These are phyloP conservation scores for Melangyna quadrimaculata DNA, from an alignment of 2,888 invertebrate species.

Conservation along the genomic window DNA sequence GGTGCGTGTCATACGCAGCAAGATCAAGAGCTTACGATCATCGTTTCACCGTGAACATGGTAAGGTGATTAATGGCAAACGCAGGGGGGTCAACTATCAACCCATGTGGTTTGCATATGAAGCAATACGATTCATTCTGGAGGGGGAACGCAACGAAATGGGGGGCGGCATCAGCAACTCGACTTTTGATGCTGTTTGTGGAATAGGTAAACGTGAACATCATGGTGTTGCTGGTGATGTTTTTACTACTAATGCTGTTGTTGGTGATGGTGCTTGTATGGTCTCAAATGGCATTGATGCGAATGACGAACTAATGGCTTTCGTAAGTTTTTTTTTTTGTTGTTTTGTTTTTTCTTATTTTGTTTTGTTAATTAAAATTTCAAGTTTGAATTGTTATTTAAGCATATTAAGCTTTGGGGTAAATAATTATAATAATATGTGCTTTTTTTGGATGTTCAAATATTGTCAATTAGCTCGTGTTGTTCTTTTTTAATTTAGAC, in stretches of 20 bases:
- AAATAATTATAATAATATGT: conserved; percentile 2
- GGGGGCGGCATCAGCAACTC: conserved; percentile 33
- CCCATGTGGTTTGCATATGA: conserved; percentile 81
- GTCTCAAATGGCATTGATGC: conserved; percentile 70
- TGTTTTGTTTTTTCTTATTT: neutral
- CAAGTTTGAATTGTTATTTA: conserved; percentile 41
- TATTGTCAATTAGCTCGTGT: neutral
- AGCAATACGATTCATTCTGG: conserved; percentile 79
- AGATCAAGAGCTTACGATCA: conserved; percentile 79
- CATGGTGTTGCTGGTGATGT: conserved; percentile 65
- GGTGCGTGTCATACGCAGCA: conserved; percentile 79
- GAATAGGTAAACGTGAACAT: conserved; percentile 57
- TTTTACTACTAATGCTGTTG: conserved; percentile 74
- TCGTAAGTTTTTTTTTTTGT: conserved; percentile 49
- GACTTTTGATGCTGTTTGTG: conserved; percentile 43
- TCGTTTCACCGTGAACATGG: conserved; percentile 80
- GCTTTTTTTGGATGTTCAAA: neutral
- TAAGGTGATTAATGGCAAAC: conserved; percentile 78
- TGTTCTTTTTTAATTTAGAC: neutral
- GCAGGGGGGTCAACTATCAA: conserved; percentile 78
- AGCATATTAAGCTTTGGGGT: conserved; percentile 18
- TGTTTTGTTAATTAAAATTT: conserved; percentile 42
- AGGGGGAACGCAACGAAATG: conserved; percentile 76
- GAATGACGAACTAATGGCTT: conserved; percentile 59
- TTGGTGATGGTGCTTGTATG: conserved; percentile 74